Evolutionary conservation across 2,888 invertebrate genomes (phyloP), one percentile per base, ranked within the genome.

Genomic region (Lysandra bellargus): DNA sequence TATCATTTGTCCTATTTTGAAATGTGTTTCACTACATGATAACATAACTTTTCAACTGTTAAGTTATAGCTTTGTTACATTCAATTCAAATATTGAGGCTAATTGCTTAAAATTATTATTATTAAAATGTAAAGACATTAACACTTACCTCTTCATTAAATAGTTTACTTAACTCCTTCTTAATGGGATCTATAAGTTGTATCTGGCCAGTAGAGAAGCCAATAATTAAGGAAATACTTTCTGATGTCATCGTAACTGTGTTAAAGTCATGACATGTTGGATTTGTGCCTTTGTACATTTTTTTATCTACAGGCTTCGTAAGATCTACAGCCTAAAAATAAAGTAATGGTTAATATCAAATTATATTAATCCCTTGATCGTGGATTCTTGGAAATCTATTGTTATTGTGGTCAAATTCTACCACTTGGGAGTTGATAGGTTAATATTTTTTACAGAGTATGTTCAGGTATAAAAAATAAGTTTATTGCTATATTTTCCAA

Each of bases 211-310:
- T 99, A 86, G 99, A 98, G 95, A 99, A 99, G 80, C 99, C 99
- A 87, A 99, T 98, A 85, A 99, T 95, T 83, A 99, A 95, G 79
- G 98, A 97, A 37, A 98, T 98, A 90, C 97, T 97, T 81, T 98
- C 98, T 23, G 96, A 95, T 80, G 97, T 97, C 87, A 97, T 97
- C 78, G 97, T 97, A 83, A 96, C 95, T 78, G 96, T 96, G 95
- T 99, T 99, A 93, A 99, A 99, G 95, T 99, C 99, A 89, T 99
- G 99, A 92, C 99, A 99, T 44, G 99, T 99, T 30, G 99, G 99
- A 94, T 98, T 99, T 79, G 99, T 99, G 87, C 99, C 99, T 95
- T 99, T 99, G 93, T 99, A 99, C 88, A 99, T 97, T 91, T 99
- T 98, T 91, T 99, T 99, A 92, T 99, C 99, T 85, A 99, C 97